Base-by-base conservation (phyloP, 2,797 vertebrate species). In the Danio aesculapii region DNA sequence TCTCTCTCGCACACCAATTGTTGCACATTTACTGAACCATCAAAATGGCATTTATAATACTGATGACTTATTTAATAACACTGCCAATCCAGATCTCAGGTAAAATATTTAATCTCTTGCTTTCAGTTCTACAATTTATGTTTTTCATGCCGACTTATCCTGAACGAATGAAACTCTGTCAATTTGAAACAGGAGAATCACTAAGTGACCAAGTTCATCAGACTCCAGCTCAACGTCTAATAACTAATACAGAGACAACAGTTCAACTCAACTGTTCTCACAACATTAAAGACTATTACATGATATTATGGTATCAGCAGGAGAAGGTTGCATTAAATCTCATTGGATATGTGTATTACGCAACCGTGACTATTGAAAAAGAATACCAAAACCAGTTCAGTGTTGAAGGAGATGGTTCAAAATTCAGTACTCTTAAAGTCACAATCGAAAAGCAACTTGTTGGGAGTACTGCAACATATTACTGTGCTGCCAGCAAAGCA, bases 401-500 rank as follows among this genome's bases (percentile, higher is more conserved):
- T 0, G 0, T 85, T 6, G 0, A 10, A 61, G 84, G 84, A 81
- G 41, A 85, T 43, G 84, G 75, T 8, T 3, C 0, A 43, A 50
- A 75, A n/a, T 5, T 52, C 1, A 81, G 75, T 0, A 79, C 64
- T 55, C 81, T 83, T 59, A 11, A 78, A 19, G 16, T 70, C 0
- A 58, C 10, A 1, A 3, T 78, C 10, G 30, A 70, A 17, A 41
- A 12, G 12, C 68, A 47, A 52, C 61, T 6, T 67, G 71, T 53
- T 83, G 77, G 50, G 9, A 53, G 73, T 49, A 66, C 73, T 46
- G 63, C n/a, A 17, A 6, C 75, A 2, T 85, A 83, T 68, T 85
- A 75, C 64, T 85, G 84, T 75, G 78, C 81, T 75, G 78, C 84
- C 16, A 85, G 70, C 8, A 49, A 66, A 81, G 67, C 83, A 84